Evolutionary conservation across 1,140 invertebrate species (phyloP).

Genomic region (Dryas iulia): DNA sequence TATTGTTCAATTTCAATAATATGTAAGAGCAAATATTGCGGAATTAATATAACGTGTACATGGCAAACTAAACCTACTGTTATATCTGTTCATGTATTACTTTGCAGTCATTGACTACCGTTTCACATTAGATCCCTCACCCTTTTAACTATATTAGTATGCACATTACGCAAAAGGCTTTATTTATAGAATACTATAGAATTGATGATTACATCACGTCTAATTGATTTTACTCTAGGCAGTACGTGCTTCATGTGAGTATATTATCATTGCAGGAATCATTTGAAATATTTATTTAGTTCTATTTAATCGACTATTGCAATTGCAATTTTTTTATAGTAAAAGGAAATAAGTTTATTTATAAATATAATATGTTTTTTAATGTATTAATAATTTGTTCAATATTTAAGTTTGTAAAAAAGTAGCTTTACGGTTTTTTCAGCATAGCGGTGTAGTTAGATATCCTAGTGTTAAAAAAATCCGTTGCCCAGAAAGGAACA

Average conservation of each 20-base stretch:
- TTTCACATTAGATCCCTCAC: conserved; percentile 6
- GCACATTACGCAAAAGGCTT: conserved; percentile 2
- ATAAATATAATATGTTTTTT: too few species aligned
- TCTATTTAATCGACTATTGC: background rate
- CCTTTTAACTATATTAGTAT: conserved; percentile 13
- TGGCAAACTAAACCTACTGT: background rate
- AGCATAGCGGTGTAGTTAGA: background rate
- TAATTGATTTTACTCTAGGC: conserved; percentile 12
- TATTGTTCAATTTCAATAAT: background rate
- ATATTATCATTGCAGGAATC: background rate
- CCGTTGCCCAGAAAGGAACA: too few species aligned
- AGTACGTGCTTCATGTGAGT: background rate
- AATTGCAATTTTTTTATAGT: too few species aligned
- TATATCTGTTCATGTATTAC: background rate
- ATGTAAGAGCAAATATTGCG: background rate
- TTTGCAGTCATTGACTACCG: background rate
- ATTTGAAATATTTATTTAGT: background rate
- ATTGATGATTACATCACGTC: conserved; percentile 19
- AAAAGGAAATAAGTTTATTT: too few species aligned
- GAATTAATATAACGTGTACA: background rate
- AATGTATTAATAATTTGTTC: too few species aligned
- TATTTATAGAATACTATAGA: conserved; percentile 6
- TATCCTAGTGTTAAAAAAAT: background rate
- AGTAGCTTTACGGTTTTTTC: too few species aligned
- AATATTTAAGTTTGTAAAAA: too few species aligned